phyloP scores from a whole-genome alignment of 1,140 invertebrate genomes.

The Leptestheria dahalacensis region DNA sequence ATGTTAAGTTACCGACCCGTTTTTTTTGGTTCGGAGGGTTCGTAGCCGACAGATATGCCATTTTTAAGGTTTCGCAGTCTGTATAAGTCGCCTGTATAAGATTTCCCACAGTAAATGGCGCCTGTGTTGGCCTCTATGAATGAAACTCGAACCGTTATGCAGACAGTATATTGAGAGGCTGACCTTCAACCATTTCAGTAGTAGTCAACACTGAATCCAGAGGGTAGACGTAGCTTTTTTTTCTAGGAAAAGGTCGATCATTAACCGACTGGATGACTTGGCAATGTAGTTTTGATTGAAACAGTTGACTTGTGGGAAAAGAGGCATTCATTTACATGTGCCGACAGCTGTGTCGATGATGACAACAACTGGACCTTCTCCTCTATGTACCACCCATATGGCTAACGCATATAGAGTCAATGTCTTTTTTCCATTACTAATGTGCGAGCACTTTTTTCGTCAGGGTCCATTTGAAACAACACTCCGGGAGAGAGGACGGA shows the following conservation, averaged over 20 bases:
- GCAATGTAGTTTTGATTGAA: too few relatives aligned
- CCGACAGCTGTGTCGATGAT: background rate
- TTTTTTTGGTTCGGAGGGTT: too few relatives aligned
- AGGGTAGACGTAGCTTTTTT: too few relatives aligned
- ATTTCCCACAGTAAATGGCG: background rate
- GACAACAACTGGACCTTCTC: background rate
- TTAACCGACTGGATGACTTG: too few relatives aligned
- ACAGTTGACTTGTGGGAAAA: too few relatives aligned
- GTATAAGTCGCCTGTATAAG: background rate
- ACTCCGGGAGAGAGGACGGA: background rate
- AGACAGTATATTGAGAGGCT: background rate
- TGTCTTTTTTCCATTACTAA: background rate
- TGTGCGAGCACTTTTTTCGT: background rate
- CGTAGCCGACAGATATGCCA: background rate
- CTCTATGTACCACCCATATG: background rate
- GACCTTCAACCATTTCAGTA: background rate
- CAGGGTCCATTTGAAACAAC: background rate
- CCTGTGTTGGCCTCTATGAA: background rate
- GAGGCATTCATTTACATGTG: background rate
- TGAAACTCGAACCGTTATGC: background rate
- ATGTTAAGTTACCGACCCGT: too few relatives aligned
- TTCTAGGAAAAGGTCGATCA: too few relatives aligned
- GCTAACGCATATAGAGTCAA: background rate
- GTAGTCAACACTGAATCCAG: too few relatives aligned
- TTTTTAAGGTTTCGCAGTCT: background rate